A percentile compares a stretch with the other conserved stretches of the same genome.
These are phyloP conservation scores for Batillaria attramentaria DNA, from an alignment of 1,140 invertebrate species.

Conservation along the genomic window DNA sequence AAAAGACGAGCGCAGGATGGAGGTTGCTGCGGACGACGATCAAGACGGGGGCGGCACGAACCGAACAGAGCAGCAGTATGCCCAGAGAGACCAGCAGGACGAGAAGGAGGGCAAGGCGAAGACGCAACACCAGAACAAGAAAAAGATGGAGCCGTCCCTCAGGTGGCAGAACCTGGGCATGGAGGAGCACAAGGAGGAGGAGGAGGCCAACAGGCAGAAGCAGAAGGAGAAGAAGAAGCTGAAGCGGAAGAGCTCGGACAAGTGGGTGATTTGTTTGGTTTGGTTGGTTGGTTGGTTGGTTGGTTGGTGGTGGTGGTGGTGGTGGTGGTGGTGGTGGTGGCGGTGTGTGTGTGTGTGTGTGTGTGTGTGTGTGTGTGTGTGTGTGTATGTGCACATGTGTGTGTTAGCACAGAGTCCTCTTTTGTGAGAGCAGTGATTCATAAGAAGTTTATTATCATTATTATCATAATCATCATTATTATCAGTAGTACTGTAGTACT, in stretches of 20 bases:
- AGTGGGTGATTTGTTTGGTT: not conserved
- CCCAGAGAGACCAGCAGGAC: slow-evolving; percentile 48
- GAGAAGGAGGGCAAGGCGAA: slow-evolving; percentile 52
- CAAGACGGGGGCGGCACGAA: slow-evolving; percentile 46
- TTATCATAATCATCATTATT: too few relatives aligned
- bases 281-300: too few relatives aligned
- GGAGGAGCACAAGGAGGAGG: slow-evolving; percentile 61
- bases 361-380: not conserved
- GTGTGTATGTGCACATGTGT: not conserved
- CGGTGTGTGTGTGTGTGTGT: not conserved
- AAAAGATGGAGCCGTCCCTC: slow-evolving; percentile 67
- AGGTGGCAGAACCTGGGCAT: slow-evolving; percentile 68
- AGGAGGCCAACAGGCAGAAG: slow-evolving; percentile 31
- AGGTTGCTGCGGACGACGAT: slow-evolving; percentile 36
- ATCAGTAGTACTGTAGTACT: too few relatives aligned
- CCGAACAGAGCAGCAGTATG: slow-evolving; percentile 44
- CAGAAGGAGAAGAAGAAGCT: slow-evolving; percentile 34
- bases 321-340: not conserved
- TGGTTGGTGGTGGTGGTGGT: too few relatives aligned
- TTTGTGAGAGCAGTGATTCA: not conserved
- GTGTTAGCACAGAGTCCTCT: too few relatives aligned
- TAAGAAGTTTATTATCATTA: too few relatives aligned
- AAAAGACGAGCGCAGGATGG: slow-evolving; percentile 42
- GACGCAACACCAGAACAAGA: slow-evolving; percentile 60
- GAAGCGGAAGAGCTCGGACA: slow-evolving; percentile 36